Evolutionary conservation across 2,888 invertebrate genomes (phyloP).

Genomic region (Phalera bucephala): DNA sequence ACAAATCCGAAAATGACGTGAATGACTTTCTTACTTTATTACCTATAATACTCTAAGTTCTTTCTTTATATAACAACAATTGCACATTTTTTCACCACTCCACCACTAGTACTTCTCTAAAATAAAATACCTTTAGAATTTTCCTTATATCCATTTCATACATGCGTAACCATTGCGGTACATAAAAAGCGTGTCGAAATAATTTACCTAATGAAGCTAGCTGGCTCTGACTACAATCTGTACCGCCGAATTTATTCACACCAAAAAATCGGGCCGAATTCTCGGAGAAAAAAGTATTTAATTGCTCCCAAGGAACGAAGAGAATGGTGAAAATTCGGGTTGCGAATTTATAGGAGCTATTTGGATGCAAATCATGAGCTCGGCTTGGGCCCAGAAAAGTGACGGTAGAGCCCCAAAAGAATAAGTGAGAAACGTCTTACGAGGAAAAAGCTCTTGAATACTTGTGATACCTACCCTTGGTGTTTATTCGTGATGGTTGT

Average conservation of each 20-base stretch:
- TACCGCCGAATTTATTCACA: constrained; percentile 65
- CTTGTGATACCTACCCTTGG: constrained; percentile 55
- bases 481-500: constrained; percentile 62
- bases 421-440: constrained; percentile 78
- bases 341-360: constrained; percentile 81
- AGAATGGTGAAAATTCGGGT: constrained; percentile 79
- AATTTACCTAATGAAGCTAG: constrained; percentile 65
- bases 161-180: constrained; percentile 11
- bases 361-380: constrained; percentile 82
- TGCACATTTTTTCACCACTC: too few species aligned
- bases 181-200: constrained; percentile 48
- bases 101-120: too few species aligned
- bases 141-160: too few species aligned
- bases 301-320: constrained; percentile 77
- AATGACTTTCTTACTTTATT: too few species aligned
- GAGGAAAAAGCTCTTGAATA: constrained; percentile 63
- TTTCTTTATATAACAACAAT: too few species aligned
- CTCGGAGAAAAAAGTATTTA: constrained; percentile 75
- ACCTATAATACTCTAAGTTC: too few species aligned
- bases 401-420: constrained; percentile 73
- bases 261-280: constrained; percentile 62
- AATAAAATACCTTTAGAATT: too few species aligned
- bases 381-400: constrained; percentile 60
- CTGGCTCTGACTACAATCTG: constrained; percentile 66
- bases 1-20: too few species aligned